Base-by-base conservation (phyloP, 2,113 vertebrate species). In the Marmota flaviventris region DNA sequence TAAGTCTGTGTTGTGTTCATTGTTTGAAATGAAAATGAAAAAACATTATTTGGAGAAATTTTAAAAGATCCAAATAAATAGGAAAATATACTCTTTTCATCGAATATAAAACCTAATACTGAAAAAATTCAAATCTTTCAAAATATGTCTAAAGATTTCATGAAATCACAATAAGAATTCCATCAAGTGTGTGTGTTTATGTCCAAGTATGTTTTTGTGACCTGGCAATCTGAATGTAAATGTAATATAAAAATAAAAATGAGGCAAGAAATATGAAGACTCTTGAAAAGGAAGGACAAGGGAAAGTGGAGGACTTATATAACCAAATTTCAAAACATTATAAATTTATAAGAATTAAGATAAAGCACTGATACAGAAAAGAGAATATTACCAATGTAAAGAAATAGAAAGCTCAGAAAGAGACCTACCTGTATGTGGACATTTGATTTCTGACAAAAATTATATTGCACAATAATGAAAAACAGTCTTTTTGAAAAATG, bases 281-380 rank as follows among this genome's bases (percentile, higher is more conserved):
- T 2, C 14, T 82, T 56, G 4, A 67, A 56, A 78, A 87, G 14
- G 22, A 78, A 78, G 16, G 14, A 42, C 7, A 39, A 0, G 5
- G 29, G 22, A 4, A 39, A 0, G 2, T 1, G 9, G 9, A 69
- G 0, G 1, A 17, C 29, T 85, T 89, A 45, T 0, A 53, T 1
- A 67, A 56, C 10, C 34, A 95, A 78, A 34, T 51, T 53, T 14
- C 17, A 92, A 73, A 5, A 79, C 4, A 69, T 81, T 67, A 32
- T 85, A 34, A 85, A 84, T 29, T 13, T 81, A 20, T 42, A 79
- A 58, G 56, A 22, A 58, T 24, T 89, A 70, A 86, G 69, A 70
- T 32, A 58, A n/a, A 32, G 1, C 92, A 51, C 34, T 92, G 25
- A 27, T 65, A 22, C 3, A 86, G 11, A 58, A 45, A 10, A 63